Evolutionary conservation across 37 sponge, comb jelly and placozoan species (phyloP).

Genomic region (Ianthella basta): DNA sequence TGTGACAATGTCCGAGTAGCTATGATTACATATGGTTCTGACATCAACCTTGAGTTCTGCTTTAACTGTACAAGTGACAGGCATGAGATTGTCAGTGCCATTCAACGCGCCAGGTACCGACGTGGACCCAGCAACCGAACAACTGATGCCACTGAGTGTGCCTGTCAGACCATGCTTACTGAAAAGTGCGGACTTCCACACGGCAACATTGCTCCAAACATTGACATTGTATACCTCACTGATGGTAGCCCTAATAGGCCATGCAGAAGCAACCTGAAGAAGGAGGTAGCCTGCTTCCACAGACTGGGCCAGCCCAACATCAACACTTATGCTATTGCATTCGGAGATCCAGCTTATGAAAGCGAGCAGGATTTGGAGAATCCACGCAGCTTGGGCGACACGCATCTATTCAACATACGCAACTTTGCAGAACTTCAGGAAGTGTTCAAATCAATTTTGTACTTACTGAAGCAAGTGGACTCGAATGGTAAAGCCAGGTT

Average conservation of each 20-base stretch:
- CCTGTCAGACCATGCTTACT: constrained; percentile 18
- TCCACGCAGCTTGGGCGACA: background rate
- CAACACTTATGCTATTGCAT: constrained; percentile 42
- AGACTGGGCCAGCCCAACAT: background rate
- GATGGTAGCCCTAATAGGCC: constrained; percentile 45
- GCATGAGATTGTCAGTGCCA: background rate
- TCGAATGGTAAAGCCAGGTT: background rate
- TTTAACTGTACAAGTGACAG: constrained; percentile 31
- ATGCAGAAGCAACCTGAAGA: background rate
- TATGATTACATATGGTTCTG: constrained; percentile 32
- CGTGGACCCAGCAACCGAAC: constrained; percentile 17
- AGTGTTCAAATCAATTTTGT: background rate
- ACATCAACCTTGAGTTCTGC: constrained; percentile 43
- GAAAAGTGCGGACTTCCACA: constrained; percentile 33
- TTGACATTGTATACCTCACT: constrained; percentile 44
- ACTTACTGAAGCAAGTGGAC: background rate
- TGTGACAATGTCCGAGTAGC: constrained; percentile 29
- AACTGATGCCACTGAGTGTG: constrained; percentile 36
- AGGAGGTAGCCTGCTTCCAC: constrained; percentile 30
- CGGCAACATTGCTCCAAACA: constrained; percentile 2
- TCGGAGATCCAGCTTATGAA: background rate
- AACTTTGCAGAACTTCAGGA: constrained; percentile 32
- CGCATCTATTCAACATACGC: constrained; percentile 21
- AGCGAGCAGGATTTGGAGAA: constrained; percentile 1
- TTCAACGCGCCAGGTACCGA: background rate